Evolutionary conservation across 2,888 invertebrate genomes (phyloP).

Genomic region (Caenorhabditis macrosperma): DNA sequence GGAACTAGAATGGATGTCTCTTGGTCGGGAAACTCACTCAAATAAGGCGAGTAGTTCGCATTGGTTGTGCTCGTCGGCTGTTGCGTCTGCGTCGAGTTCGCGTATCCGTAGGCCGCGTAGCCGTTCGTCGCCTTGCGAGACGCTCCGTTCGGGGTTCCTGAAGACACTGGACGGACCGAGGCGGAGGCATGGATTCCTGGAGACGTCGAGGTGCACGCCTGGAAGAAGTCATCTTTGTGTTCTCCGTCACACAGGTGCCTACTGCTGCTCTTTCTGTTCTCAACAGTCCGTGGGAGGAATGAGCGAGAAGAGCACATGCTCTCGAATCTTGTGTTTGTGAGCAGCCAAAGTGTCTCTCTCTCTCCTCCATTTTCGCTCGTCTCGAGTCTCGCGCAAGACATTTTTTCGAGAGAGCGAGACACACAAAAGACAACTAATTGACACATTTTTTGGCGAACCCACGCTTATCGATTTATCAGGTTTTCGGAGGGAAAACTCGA

Average conservation of each 20-base stretch:
- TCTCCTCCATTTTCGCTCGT: no score
- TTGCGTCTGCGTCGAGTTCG: slow-evolving; percentile 22
- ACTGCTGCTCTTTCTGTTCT: slow-evolving; percentile 3
- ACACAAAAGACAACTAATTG: slow-evolving; percentile 53
- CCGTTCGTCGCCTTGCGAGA: slow-evolving; percentile 36
- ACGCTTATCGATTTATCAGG: background rate
- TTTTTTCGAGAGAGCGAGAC: slow-evolving; percentile 23
- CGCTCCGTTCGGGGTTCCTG: slow-evolving; percentile 39
- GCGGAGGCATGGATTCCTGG: slow-evolving; percentile 44
- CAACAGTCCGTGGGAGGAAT: slow-evolving; percentile 15
- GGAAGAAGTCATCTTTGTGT: background rate
- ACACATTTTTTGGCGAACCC: slow-evolving; percentile 34
- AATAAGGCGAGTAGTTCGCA: slow-evolving; percentile 50
- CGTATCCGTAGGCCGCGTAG: slow-evolving; percentile 46
- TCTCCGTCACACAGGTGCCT: background rate
- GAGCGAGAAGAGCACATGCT: slow-evolving; percentile 45
- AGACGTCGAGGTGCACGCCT: slow-evolving; percentile 52
- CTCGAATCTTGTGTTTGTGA: slow-evolving; percentile 50
- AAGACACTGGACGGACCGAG: slow-evolving; percentile 20
- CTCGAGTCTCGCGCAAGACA: slow-evolving; percentile 32
- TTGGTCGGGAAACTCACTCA: slow-evolving; percentile 56
- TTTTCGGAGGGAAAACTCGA: background rate
- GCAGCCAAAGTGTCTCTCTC: slow-evolving; percentile 6
- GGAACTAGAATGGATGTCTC: background rate
- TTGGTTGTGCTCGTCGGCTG: slow-evolving; percentile 40